phyloP scores from a whole-genome alignment of 2,888 invertebrate genomes.

The Latheticus oryzae region DNA sequence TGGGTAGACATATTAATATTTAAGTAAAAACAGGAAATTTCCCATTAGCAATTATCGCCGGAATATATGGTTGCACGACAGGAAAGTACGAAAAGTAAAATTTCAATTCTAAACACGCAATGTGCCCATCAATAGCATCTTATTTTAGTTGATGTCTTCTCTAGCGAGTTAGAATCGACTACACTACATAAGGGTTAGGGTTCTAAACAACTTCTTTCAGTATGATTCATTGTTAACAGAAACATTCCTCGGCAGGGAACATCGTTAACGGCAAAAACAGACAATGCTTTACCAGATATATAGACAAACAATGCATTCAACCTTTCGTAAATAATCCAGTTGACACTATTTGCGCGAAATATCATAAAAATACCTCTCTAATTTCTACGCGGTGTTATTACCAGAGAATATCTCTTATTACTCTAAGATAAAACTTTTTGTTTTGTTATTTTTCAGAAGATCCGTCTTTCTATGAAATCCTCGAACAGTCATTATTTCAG shows the following conservation, averaged over 20 bases:
- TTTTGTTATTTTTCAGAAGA: no score
- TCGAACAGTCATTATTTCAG: constrained; percentile 34
- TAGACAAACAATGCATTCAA: constrained; percentile 37
- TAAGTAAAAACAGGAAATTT: constrained; percentile 21
- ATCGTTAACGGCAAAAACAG: constrained; percentile 43
- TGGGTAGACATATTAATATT: constrained; percentile 34
- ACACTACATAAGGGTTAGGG: constrained; percentile 18
- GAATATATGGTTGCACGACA: constrained; percentile 26
- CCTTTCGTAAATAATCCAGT: constrained; percentile 26
- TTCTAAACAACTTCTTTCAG: constrained; percentile 43
- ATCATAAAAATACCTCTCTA: constrained; percentile 13
- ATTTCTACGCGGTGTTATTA: no score
- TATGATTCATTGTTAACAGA: constrained; percentile 43
- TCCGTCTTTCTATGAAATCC: constrained; percentile 19
- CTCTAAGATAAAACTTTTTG: constrained; percentile 20
- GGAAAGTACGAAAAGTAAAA: constrained; percentile 23
- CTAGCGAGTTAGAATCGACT: constrained; percentile 32
- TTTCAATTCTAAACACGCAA: constrained; percentile 42
- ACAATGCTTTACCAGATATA: constrained; percentile 42
- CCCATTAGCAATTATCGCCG: constrained; percentile 34
- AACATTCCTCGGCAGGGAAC: constrained; percentile 38
- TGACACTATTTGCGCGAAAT: constrained; percentile 18
- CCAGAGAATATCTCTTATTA: no score
- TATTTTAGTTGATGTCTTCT: constrained; percentile 41
- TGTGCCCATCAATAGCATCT: constrained; percentile 39